These are phyloP conservation scores for Formica selysi DNA, from an alignment of 1,140 invertebrate species.

Conservation along the genomic window DNA sequence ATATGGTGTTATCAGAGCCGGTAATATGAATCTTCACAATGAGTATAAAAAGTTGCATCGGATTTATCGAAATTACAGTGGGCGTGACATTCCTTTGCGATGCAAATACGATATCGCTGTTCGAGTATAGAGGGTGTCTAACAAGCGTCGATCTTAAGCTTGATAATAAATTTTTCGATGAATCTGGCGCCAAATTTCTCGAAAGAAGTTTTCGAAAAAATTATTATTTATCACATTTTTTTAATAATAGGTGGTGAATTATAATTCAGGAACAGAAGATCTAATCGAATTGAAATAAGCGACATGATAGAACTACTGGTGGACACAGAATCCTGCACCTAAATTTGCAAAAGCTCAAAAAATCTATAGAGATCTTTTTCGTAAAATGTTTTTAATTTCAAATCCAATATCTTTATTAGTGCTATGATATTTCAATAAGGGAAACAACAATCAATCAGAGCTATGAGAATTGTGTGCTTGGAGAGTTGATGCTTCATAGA, in stretches of 20 bases:
- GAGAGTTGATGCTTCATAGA: not conserved
- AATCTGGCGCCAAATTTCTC: not conserved
- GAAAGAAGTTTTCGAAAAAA: not conserved
- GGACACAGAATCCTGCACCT: not conserved
- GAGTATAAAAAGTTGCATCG: slow-evolving; percentile 18
- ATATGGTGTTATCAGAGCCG: slow-evolving; percentile 13
- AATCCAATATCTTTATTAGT: not conserved
- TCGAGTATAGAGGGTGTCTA: not conserved
- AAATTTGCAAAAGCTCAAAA: not conserved
- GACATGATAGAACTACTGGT: not conserved
- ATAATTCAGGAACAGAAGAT: not conserved
- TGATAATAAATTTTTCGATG: not conserved
- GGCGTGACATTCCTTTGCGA: slow-evolving; percentile 16
- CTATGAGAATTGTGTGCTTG: not conserved
- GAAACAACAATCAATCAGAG: not conserved
- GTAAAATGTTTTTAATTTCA: not conserved
- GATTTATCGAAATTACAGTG: slow-evolving; percentile 26
- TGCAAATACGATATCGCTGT: not conserved
- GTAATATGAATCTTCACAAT: slow-evolving; percentile 37
- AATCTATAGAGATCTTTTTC: slow-evolving; percentile 1
- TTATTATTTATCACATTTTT: not conserved
- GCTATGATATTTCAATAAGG: not conserved
- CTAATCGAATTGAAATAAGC: slow-evolving; percentile 13
- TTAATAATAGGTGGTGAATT: not conserved
- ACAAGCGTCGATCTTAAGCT: not conserved